Percentiles rank a stretch among this genome's conserved stretches.
Conservation (phyloP, 37 sponge, comb jelly and placozoan genomes). For the Beroe forskalii region DNA sequence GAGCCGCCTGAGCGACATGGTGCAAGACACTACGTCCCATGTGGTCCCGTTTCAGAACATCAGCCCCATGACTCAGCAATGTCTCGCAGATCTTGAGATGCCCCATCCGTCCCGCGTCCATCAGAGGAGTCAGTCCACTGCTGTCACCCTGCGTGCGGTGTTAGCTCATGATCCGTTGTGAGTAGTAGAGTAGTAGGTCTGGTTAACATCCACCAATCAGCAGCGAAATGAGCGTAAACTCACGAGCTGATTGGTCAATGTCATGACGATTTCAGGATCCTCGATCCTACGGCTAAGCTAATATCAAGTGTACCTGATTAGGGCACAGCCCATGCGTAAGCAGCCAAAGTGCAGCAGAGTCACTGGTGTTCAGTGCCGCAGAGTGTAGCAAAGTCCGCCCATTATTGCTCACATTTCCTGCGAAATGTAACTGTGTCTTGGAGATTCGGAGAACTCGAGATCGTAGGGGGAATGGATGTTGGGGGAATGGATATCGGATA, state of each 20-base stretch:
- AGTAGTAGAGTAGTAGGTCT: no score
- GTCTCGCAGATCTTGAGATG: neutral
- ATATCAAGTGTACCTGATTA: no score
- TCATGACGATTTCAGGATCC: no score
- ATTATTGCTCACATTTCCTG: slow-evolving; percentile 49
- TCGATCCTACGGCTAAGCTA: no score
- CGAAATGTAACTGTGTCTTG: no score
- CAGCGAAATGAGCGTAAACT: no score
- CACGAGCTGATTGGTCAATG: no score
- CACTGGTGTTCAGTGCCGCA: slow-evolving; percentile 10
- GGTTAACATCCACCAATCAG: no score
- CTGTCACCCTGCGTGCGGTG: slow-evolving; percentile 29
- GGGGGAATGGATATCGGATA: no score
- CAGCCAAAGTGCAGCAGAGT: neutral
- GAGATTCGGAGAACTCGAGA: no score
- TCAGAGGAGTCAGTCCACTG: slow-evolving; percentile 54
- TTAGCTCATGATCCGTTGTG: no score
- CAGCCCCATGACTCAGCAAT: slow-evolving; percentile 10
- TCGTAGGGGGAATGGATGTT: no score
- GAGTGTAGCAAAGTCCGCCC: slow-evolving; percentile 42
- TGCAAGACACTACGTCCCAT: neutral
- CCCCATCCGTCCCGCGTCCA: slow-evolving; percentile 46
- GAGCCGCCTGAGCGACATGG: slow-evolving; percentile 43
- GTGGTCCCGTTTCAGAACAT: neutral
- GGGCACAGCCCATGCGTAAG: neutral